These are phyloP conservation scores for Procambarus virginalis DNA, from an alignment of 1,140 invertebrate genomes.

Conservation along the genomic window DNA sequence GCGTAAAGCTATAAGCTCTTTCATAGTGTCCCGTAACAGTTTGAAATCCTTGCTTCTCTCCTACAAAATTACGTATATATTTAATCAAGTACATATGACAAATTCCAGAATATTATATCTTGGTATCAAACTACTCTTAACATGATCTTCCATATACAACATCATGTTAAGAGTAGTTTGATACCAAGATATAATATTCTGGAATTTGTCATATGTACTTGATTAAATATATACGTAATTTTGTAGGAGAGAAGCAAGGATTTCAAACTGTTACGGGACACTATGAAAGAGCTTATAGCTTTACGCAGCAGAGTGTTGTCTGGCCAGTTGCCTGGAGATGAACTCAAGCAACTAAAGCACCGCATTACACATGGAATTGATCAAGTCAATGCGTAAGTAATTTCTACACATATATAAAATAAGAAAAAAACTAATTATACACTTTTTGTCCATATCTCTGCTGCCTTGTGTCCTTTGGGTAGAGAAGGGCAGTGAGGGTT, in stretches of 20 bases:
- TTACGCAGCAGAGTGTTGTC: slow-evolving; percentile 88
- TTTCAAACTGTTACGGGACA: slow-evolving; percentile 43
- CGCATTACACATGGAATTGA: slow-evolving; percentile 90
- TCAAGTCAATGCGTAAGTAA: slow-evolving; percentile 86
- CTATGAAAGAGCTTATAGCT: slow-evolving; percentile 87
- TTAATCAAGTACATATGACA: not conserved
- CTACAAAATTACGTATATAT: slow-evolving; percentile 20
- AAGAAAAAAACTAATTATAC: not conserved
- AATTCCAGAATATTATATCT: no score
- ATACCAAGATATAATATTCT: no score
- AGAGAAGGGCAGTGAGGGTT: no score
- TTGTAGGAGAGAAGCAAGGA: slow-evolving; percentile 37
- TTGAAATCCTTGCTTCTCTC: slow-evolving; percentile 31
- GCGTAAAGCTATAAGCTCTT: slow-evolving; percentile 85
- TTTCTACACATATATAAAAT: not conserved
- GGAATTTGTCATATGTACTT: no score
- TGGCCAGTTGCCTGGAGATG: slow-evolving; percentile 90
- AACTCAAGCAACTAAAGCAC: slow-evolving; percentile 87
- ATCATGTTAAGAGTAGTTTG: no score
- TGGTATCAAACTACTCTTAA: no score
- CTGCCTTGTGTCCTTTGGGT: no score
- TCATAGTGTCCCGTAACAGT: slow-evolving; percentile 78
- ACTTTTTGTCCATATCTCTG: no score
- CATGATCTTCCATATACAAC: no score
- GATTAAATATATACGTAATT: not conserved